Conservation (phyloP, 2,797 vertebrate species). For the Acridotheres tristis region DNA sequence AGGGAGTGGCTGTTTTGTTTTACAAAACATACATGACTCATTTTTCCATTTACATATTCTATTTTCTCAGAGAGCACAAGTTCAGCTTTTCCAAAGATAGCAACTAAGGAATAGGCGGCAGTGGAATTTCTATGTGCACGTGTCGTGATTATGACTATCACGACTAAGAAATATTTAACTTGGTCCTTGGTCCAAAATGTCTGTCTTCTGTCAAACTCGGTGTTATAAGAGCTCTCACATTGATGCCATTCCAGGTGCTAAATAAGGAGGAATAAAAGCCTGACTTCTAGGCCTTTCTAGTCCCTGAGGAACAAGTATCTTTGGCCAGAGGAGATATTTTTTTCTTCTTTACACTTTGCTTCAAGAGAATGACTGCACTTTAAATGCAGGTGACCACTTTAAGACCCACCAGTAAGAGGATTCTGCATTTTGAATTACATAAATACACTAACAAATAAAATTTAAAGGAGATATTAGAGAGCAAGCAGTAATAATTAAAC, state of each 20-base stretch:
- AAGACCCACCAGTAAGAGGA: not conserved
- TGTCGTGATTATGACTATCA: not conserved
- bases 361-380: not conserved
- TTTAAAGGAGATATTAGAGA: not conserved
- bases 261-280: not conserved
- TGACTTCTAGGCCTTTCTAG: not conserved
- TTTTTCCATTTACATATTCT: not conserved
- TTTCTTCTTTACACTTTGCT: not conserved
- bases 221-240: not conserved
- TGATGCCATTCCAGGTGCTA: not conserved
- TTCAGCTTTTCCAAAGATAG: not conserved
- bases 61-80: not conserved
- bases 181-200: not conserved
- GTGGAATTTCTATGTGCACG: not conserved
- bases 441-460: not conserved
- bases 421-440: not conserved
- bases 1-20: not conserved
- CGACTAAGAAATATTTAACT: not conserved
- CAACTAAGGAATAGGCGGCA: not conserved
- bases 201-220: not conserved
- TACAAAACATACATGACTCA: not conserved
- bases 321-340: not conserved
- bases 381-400: not conserved
- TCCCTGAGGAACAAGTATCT: not conserved
- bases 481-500: not conserved